These are phyloP conservation scores for Drosophila sordidula DNA, from an alignment of 2,888 invertebrate genomes.

Conservation along the genomic window DNA sequence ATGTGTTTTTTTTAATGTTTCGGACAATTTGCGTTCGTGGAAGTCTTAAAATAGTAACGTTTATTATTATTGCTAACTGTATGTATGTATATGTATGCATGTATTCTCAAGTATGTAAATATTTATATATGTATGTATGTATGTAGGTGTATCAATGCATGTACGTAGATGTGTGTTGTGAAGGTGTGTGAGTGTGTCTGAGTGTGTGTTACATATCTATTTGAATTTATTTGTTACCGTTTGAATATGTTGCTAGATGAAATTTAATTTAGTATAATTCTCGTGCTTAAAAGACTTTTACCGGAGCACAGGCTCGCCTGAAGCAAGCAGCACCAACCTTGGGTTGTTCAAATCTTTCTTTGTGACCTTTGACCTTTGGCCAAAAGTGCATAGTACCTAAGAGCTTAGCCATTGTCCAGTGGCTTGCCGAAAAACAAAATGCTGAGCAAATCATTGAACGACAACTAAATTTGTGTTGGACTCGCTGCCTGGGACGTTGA, in stretches of 20 bases:
- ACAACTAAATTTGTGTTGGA: slow-evolving; percentile 83
- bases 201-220: slow-evolving; percentile 39
- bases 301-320: slow-evolving; percentile 22
- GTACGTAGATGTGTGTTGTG: slow-evolving; percentile 11
- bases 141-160: slow-evolving; percentile 23
- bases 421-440: slow-evolving; percentile 82
- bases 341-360: slow-evolving; percentile 57
- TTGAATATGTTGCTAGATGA: slow-evolving; percentile 47
- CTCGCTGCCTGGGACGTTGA: slow-evolving; percentile 71
- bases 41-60: slow-evolving; percentile 65
- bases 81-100: slow-evolving; percentile 33
- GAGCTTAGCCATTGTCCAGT: slow-evolving; percentile 57
- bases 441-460: slow-evolving; percentile 83
- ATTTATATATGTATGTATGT: slow-evolving; percentile 37
- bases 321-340: slow-evolving; percentile 68
- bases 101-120: slow-evolving; percentile 26
- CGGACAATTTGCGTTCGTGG: slow-evolving; percentile 40
- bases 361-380: slow-evolving; percentile 71
- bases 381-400: slow-evolving; percentile 62
- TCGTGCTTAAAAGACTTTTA: slow-evolving; percentile 20
- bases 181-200: slow-evolving; percentile 20
- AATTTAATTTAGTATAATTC: slow-evolving; percentile 45
- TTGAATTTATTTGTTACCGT: slow-evolving; percentile 29
- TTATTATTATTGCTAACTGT: slow-evolving; percentile 52
- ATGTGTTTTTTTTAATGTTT: slow-evolving; percentile 26